Evolutionary conservation across 2,888 invertebrate genomes (phyloP), one percentile per base, ranked within the genome.

Genomic region (Caenorhabditis drosophilae): DNA sequence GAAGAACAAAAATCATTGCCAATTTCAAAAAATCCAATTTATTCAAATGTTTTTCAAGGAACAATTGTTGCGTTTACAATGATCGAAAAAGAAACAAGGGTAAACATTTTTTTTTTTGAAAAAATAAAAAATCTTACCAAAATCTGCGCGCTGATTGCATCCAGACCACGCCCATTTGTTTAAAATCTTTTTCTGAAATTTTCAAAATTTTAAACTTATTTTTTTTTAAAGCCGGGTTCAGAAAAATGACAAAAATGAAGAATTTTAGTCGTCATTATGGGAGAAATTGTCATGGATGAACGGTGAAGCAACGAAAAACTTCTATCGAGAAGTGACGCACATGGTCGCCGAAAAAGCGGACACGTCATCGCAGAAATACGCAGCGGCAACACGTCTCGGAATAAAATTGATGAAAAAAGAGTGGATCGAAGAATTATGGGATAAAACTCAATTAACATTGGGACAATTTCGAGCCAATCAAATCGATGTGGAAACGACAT

Each of bases 241-340:
- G n/a, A n/a, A n/a, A n/a, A n/a, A n/a, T n/a, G n/a, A n/a, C n/a
- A n/a, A n/a, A n/a, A n/a, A n/a, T n/a, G n/a, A n/a, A n/a, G n/a
- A n/a, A n/a, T n/a, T n/a, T n/a, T n/a, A n/a, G n/a, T n/a, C n/a
- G n/a, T n/a, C n/a, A n/a, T n/a, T 76, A 15, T 7, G 36, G 1
- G 62, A 70, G 36, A 53, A 70, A 26, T 61, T 76, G 9, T 42
- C 41, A 4, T 67, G 68, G 59, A 70, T 76, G 76, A 44, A 59
- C 26, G 76, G 76, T 35, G 31, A 44, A 1, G 58, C 67, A 9
- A 34, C 61, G 16, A 35, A 45, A 2, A 42, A 46, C 35, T 57
- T 73, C 0, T 51, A 40, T n/a, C 48, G 50, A 15, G 50, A 58
- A 36, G 52, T 70, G n/a, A 77, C 74, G 1, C 74, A 76, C 48